These are phyloP conservation scores for Gallinago nigripennis DNA, from an alignment of 2,797 vertebrate species.

Conservation along the genomic window DNA sequence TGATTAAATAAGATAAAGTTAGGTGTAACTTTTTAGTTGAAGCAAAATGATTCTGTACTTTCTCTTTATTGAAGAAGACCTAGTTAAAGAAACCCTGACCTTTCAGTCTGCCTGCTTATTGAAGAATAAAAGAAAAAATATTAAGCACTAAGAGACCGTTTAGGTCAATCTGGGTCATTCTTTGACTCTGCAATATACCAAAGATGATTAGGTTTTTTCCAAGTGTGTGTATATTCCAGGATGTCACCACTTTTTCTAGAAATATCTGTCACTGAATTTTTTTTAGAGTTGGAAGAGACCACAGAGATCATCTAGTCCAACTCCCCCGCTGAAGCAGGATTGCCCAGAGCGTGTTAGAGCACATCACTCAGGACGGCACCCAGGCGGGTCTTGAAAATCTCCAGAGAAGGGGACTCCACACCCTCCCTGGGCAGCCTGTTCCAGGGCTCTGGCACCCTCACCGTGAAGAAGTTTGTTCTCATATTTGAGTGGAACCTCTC, in stretches of 20 bases:
- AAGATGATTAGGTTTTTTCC: background rate
- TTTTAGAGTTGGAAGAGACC: too few relatives aligned
- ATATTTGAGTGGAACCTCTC: too few relatives aligned
- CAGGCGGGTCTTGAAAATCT: too few relatives aligned
- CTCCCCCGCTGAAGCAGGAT: too few relatives aligned
- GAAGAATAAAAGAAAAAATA: background rate
- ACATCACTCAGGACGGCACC: too few relatives aligned
- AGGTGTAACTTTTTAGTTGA: background rate
- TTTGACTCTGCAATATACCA: background rate
- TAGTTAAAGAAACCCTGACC: background rate
- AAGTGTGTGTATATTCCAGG: background rate
- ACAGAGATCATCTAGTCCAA: too few relatives aligned
- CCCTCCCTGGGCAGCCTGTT: too few relatives aligned
- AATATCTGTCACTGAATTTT: background rate
- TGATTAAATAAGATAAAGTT: background rate
- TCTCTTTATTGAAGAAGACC: background rate
- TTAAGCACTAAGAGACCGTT: background rate
- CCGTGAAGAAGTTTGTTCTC: too few relatives aligned
- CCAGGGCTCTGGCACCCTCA: too few relatives aligned
- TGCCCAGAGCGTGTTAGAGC: too few relatives aligned
- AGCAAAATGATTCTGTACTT: background rate
- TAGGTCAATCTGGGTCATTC: background rate
- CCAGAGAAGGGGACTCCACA: too few relatives aligned
- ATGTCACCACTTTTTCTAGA: background rate
- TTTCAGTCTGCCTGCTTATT: background rate